Conservation (phyloP, 1,140 invertebrate genomes). For the Drosophila tani region DNA sequence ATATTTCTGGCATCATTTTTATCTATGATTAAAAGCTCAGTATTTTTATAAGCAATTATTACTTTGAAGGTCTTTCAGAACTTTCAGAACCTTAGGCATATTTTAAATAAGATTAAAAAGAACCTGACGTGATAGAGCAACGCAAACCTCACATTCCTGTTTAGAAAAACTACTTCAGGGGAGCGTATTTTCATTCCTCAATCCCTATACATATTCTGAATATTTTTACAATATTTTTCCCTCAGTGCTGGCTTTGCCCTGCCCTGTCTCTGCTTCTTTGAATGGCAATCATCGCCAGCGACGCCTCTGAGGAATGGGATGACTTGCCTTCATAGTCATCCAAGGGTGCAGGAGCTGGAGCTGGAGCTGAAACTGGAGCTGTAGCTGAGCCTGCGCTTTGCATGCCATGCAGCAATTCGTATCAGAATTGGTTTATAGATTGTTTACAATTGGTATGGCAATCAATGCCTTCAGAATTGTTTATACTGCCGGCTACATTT, state of each 20-base stretch:
- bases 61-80: no score
- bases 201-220: neutral
- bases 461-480: slow-evolving; percentile 20
- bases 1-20: no score
- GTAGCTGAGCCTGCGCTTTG: slow-evolving; percentile 18
- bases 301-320: slow-evolving; percentile 54
- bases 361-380: neutral
- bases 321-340: slow-evolving; percentile 24
- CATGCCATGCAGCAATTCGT: slow-evolving; percentile 25
- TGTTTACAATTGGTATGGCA: slow-evolving; percentile 25
- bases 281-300: slow-evolving; percentile 59
- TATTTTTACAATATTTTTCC: neutral
- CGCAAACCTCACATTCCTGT: no score
- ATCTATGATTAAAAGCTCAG: no score
- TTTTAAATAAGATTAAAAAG: no score
- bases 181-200: no score
- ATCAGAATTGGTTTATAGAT: slow-evolving; percentile 19
- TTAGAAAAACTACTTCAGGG: no score
- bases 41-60: no score
- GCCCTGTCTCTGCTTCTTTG: slow-evolving; percentile 26
- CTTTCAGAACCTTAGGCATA: no score
- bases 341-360: neutral
- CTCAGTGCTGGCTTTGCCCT: slow-evolving; percentile 10
- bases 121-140: neutral
- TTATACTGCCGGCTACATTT: slow-evolving; percentile 17